Evolutionary conservation across 2,797 vertebrate species (phyloP).

Genomic region (Eulemur albifrons): DNA sequence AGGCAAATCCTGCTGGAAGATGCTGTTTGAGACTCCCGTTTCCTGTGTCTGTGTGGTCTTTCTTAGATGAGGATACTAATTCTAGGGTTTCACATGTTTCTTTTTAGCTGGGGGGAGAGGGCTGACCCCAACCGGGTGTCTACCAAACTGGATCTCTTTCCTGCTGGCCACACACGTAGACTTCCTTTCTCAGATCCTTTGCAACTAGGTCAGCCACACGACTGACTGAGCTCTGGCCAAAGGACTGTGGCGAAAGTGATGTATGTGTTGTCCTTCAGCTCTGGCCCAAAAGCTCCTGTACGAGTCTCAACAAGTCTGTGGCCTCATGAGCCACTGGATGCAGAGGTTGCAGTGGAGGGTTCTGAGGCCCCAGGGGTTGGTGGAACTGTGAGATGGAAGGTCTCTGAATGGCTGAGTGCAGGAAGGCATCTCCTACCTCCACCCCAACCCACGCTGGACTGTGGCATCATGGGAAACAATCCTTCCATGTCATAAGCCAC

Average conservation of each 20-base stretch:
- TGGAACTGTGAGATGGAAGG: background rate
- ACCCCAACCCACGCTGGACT: background rate
- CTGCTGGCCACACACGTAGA: background rate
- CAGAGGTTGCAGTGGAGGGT: background rate
- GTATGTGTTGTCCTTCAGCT: background rate
- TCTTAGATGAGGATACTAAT: background rate
- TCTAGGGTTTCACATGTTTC: background rate
- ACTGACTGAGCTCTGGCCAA: background rate
- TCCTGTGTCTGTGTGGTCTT: background rate
- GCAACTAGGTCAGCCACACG: background rate
- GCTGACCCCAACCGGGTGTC: background rate
- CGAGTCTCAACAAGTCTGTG: background rate
- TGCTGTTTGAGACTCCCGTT: background rate
- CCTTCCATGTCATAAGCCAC: background rate
- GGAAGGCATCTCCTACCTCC: background rate
- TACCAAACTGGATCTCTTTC: background rate
- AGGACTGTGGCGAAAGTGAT: background rate
- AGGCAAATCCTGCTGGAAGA: background rate
- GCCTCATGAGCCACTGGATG: background rate
- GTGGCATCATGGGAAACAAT: background rate
- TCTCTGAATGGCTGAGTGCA: background rate
- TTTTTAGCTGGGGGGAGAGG: background rate
- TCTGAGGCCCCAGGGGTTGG: too few relatives aligned
- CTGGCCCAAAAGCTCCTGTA: background rate
- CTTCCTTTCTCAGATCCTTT: background rate